Evolutionary conservation across 1,140 invertebrate species (phyloP).

Genomic region (Glomeris maerens): DNA sequence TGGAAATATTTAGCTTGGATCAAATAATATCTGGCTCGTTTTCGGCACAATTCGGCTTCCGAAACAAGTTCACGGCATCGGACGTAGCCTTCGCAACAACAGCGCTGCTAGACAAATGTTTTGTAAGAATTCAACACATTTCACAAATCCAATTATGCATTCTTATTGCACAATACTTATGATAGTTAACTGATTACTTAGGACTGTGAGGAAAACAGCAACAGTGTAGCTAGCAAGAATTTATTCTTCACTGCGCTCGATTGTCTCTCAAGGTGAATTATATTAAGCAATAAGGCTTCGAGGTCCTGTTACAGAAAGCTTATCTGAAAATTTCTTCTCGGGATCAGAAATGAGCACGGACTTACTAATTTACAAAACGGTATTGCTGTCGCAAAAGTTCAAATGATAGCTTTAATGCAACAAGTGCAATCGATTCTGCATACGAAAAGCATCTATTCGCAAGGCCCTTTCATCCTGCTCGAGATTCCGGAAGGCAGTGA

Average conservation of each 20-base stretch:
- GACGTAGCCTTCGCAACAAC: conserved; percentile 70
- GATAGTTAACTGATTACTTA: conserved; percentile 9
- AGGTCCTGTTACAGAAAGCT: not conserved
- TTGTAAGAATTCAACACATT: conserved; percentile 19
- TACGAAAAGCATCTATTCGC: conserved; percentile 63
- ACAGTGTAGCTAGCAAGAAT: not conserved
- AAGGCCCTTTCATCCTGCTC: conserved; percentile 77
- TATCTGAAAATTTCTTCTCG: conserved; percentile 9
- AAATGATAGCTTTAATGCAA: conserved; percentile 55
- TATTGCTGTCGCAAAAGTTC: conserved; percentile 55
- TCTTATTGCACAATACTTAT: conserved; percentile 25
- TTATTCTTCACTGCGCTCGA: not conserved
- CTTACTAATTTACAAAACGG: conserved; percentile 54
- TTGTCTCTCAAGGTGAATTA: not conserved
- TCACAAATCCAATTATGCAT: conserved; percentile 3
- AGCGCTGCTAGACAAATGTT: conserved; percentile 54
- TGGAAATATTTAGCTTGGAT: conserved; percentile 36
- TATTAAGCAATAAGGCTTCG: not conserved
- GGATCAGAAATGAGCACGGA: conserved; percentile 25
- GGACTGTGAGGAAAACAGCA: conserved; percentile 6
- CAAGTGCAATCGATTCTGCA: conserved; percentile 69
- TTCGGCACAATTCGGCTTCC: conserved; percentile 62
- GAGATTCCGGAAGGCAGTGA: conserved; percentile 53
- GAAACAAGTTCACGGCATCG: conserved; percentile 59
- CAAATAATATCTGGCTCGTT: conserved; percentile 60